phyloP scores from a whole-genome alignment of 2,888 invertebrate genomes.

The Hypselothyrea guttata region DNA sequence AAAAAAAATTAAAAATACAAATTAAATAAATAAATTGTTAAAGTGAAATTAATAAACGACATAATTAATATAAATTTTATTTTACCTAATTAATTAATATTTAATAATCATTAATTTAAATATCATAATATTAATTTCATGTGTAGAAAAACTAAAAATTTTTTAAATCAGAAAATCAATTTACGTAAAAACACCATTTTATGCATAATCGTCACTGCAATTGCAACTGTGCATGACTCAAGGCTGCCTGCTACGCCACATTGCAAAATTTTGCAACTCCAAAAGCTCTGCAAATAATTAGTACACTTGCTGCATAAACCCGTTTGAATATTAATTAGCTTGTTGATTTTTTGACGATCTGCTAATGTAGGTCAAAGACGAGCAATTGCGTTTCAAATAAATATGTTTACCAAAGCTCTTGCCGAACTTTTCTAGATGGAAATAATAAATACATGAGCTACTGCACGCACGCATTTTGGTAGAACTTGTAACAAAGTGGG shows the following conservation, averaged over 20 bases:
- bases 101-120: too few relatives aligned
- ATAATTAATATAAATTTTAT: too few relatives aligned
- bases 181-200: too few relatives aligned
- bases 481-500: slow-evolving; percentile 13
- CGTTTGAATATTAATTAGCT: slow-evolving; percentile 4
- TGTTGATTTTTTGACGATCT: background rate
- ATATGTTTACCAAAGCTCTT: slow-evolving; percentile 42
- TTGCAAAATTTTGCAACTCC: background rate
- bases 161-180: too few relatives aligned
- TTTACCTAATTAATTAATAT: too few relatives aligned
- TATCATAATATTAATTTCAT: too few relatives aligned
- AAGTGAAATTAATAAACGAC: too few relatives aligned
- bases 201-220: too few relatives aligned
- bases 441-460: slow-evolving; percentile 22
- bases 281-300: background rate
- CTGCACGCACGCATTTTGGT: slow-evolving; percentile 28
- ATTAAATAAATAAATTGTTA: too few relatives aligned
- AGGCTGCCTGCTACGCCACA: slow-evolving; percentile 36
- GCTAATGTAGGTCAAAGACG: slow-evolving; percentile 41
- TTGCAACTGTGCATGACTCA: slow-evolving; percentile 1
- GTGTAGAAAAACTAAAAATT: too few relatives aligned
- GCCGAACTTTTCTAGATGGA: slow-evolving; percentile 20
- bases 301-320: background rate
- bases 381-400: slow-evolving; percentile 50
- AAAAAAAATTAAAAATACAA: too few relatives aligned